Evolutionary conservation across 1,140 invertebrate species (phyloP), one percentile per base, ranked within the genome.

Genomic region (Diplogasteroides magnus): DNA sequence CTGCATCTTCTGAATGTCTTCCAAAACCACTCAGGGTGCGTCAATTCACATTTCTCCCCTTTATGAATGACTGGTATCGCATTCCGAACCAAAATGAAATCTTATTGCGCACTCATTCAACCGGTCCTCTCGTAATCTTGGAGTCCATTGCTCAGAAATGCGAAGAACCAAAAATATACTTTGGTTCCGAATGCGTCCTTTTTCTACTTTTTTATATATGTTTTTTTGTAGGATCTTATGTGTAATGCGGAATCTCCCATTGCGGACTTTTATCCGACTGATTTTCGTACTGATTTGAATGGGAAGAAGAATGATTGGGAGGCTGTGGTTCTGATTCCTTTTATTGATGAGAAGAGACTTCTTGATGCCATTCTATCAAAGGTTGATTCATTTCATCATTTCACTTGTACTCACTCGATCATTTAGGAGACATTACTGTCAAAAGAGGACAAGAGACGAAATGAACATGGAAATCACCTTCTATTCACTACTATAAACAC

Each of bases 241-340:
- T 89, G 87, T 0, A 55, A 86, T 88, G n/a, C 84, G 87, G 62
- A 97, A 93, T 25, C 70, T 2, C 89, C 91, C 0, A 89, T 98
- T 62, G 88, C 90, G 23, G 87, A 92, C 71, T 98, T 90, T 83
- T 98, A 95, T 85, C 95, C 95, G 0, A 78, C 86, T 25, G 86
- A 94, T 26, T 97, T 98, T 83, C 87, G 91, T 77, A 93, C 90
- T 0, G 87, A 87, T 77, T 78, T 87, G 15, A 88, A 98, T 86
- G 94, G 93, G 0, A 98, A 98, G 81, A 88, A 88, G 77, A 91
- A 96, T 77, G 92, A 96, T 70, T 98, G 94, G 94, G 95, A 98
- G 84, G 94, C 94, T 27, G 90, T 98, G 0, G 93, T 97, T 6
- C 85, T 97, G 0, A 94, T 98, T 78, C 94, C 94, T 0, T 97